Conservation (phyloP, 2,113 vertebrate species). For the Pristiophorus japonicus region DNA sequence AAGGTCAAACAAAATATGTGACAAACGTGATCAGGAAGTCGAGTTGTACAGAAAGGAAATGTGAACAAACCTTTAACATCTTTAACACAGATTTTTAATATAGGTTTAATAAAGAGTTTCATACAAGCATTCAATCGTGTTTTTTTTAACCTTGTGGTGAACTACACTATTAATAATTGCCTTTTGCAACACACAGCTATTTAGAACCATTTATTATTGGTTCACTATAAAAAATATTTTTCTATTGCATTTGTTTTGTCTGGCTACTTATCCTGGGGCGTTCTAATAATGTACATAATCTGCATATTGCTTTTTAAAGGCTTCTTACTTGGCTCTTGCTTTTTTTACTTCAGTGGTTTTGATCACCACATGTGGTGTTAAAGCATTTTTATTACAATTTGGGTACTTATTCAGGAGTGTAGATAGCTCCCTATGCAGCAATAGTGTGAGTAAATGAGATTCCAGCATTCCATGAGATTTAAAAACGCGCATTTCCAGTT, state of each 20-base stretch:
- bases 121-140: neutral
- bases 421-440: neutral
- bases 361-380: neutral
- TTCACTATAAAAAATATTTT: neutral
- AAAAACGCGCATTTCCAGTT: neutral
- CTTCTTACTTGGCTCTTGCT: neutral
- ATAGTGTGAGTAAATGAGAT: constrained; percentile 2
- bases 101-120: neutral
- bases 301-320: neutral
- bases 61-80: neutral
- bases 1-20: neutral
- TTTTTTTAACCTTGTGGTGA: neutral
- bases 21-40: neutral
- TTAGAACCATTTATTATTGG: neutral
- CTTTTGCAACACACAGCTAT: neutral
- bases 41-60: neutral
- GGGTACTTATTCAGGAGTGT: neutral
- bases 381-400: neutral
- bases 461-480: no score
- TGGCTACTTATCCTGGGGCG: neutral
- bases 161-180: neutral
- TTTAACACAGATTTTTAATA: neutral
- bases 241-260: neutral
- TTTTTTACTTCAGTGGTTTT: neutral
- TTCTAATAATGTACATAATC: neutral